Evolutionary conservation across 2,113 vertebrate species (phyloP).

Genomic region (Macheiramphus alcinus): DNA sequence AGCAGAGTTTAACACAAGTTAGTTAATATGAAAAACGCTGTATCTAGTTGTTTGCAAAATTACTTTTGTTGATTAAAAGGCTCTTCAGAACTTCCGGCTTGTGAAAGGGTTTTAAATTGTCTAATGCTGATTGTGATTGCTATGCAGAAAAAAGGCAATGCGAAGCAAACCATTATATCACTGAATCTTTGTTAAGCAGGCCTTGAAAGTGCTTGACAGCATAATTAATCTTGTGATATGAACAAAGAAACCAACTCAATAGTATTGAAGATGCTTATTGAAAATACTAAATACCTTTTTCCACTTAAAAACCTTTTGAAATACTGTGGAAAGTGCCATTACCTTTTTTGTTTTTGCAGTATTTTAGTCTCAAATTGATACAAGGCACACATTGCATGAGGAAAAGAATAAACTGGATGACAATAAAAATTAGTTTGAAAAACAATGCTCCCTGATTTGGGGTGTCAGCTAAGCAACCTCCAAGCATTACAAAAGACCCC

Average conservation of each 20-base stretch:
- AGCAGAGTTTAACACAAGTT: conserved; percentile 79
- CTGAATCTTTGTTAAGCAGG: conserved; percentile 99
- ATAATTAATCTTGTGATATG: conserved; percentile 99
- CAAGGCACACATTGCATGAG: conserved; percentile 68
- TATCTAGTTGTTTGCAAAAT: conserved; percentile 86
- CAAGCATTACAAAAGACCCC: background rate
- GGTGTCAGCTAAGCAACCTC: conserved; percentile 28
- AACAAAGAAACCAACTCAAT: conserved; percentile 99
- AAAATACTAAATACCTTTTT: conserved; percentile 99
- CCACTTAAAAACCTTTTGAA: conserved; percentile 87
- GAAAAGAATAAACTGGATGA: conserved; percentile 81
- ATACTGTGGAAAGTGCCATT: conserved; percentile 82
- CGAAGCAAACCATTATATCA: conserved; percentile 98
- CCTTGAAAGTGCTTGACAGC: conserved; percentile 99
- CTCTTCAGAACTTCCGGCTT: conserved; percentile 88
- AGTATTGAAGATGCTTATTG: conserved; percentile 99
- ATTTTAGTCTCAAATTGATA: conserved; percentile 83
- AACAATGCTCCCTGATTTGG: conserved; percentile 30
- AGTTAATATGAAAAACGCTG: conserved; percentile 85
- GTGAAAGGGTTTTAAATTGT: conserved; percentile 96
- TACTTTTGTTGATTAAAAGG: conserved; percentile 97
- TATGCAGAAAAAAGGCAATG: conserved; percentile 86
- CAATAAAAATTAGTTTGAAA: conserved; percentile 78
- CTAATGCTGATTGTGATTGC: conserved; percentile 98
- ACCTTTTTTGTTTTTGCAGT: conserved; percentile 78